Percentiles rank a stretch among this genome's conserved stretches.
phyloP scores from a whole-genome alignment of 2,113 vertebrate species.

The Sylvilagus bachmani region DNA sequence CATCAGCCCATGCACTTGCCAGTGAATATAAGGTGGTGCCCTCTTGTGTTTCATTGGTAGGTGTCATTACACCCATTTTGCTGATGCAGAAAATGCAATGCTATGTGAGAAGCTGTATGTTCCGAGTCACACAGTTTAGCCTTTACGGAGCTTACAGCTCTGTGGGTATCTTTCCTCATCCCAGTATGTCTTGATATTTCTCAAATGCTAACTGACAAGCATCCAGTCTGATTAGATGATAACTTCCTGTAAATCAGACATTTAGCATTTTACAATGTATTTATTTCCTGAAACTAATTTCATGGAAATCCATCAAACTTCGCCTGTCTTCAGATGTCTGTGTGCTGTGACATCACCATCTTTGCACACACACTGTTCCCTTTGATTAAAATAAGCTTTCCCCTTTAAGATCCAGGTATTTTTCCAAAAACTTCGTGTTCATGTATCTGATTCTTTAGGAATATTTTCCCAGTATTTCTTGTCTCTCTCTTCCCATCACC shows the following conservation, averaged over 20 bases:
- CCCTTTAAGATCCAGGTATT: neutral
- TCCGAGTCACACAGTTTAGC: neutral
- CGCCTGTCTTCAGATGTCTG: neutral
- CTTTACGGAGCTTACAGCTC: too few species aligned
- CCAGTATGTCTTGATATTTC: neutral
- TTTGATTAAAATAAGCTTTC: neutral
- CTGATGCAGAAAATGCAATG: neutral
- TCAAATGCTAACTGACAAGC: neutral
- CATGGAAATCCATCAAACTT: neutral
- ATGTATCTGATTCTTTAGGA: neutral
- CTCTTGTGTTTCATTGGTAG: fast-evolving
- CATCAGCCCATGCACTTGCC: too few species aligned
- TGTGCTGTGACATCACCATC: fast-evolving
- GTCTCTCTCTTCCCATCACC: too few species aligned
- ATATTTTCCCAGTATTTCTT: neutral
- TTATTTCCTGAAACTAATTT: neutral
- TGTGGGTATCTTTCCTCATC: neutral
- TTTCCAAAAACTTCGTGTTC: neutral
- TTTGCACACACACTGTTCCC: neutral
- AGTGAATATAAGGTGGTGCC: neutral
- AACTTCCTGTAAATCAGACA: neutral
- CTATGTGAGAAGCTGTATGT: too few species aligned
- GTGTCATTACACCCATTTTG: neutral
- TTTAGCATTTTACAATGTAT: neutral
- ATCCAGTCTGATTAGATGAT: neutral